Percentiles rank a stretch among this genome's conserved stretches.
These are phyloP conservation scores for Ptychochromis oligacanthus DNA, from an alignment of 2,113 vertebrate genomes.

Conservation along the genomic window DNA sequence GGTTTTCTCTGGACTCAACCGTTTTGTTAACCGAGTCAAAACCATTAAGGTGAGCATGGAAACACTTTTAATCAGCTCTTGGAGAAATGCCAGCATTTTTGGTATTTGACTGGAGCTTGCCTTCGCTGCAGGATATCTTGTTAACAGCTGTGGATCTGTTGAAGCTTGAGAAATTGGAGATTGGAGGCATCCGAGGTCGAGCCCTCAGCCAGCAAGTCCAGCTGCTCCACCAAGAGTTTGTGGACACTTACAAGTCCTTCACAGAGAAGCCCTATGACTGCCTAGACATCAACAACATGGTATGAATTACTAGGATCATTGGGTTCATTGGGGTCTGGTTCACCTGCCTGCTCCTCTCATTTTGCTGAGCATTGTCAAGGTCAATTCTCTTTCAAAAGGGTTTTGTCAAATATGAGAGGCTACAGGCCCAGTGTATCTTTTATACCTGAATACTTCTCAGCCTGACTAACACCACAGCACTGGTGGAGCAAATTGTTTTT, in stretches of 20 bases:
- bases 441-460: not conserved
- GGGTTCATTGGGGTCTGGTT: not conserved
- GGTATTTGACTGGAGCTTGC: not conserved
- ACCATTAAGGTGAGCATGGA: conserved; percentile 81
- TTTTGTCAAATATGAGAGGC: not conserved
- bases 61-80: not conserved
- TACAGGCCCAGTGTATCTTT: not conserved
- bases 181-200: conserved; percentile 87
- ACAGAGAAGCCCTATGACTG: conserved; percentile 84
- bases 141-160: conserved; percentile 84
- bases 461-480: not conserved
- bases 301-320: conserved; percentile 50
- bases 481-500: conserved; percentile 27
- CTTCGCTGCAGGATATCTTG: conserved; percentile 82
- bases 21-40: conserved; percentile 82
- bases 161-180: conserved; percentile 89
- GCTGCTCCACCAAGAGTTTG: conserved; percentile 83
- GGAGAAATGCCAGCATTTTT: not conserved
- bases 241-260: conserved; percentile 80
- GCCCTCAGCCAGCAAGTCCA: conserved; percentile 84
- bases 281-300: conserved; percentile 82
- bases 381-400: conserved; percentile 10
- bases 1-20: conserved; percentile 85
- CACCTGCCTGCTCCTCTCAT: not conserved
- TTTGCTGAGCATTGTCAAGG: not conserved